Evolutionary conservation across 1,140 invertebrate species (phyloP).

Genomic region (Solenopsis invicta): DNA sequence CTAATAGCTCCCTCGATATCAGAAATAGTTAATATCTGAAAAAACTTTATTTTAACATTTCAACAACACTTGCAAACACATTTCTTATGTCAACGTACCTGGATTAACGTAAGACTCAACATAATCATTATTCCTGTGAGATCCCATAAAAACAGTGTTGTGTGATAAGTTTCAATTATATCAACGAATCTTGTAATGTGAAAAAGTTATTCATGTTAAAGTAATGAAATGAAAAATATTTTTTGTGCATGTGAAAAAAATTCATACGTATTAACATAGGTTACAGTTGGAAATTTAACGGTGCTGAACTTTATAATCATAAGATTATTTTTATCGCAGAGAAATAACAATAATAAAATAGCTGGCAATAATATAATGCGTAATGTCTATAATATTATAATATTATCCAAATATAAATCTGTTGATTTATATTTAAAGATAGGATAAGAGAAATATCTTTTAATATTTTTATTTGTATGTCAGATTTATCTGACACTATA

Average conservation of each 20-base stretch:
- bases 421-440: not conserved
- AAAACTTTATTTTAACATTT: not conserved
- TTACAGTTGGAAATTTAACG: not conserved
- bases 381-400: not conserved
- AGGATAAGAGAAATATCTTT: not conserved
- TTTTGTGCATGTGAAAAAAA: not conserved
- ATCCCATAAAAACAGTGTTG: not conserved
- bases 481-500: not conserved
- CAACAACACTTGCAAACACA: not conserved
- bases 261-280: not conserved
- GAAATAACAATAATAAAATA: not conserved
- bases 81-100: slow-evolving; percentile 15
- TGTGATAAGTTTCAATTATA: not conserved
- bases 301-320: not conserved
- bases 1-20: not conserved
- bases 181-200: slow-evolving; percentile 25
- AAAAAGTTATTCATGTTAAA: not conserved
- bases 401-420: not conserved
- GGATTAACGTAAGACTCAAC: not conserved
- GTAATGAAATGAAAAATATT: not conserved
- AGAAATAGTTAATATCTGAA: not conserved
- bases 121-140: not conserved
- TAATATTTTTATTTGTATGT: not conserved
- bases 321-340: not conserved
- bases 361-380: not conserved